Conservation (phyloP, 1,140 invertebrate genomes). For the Holotrichia oblita region DNA sequence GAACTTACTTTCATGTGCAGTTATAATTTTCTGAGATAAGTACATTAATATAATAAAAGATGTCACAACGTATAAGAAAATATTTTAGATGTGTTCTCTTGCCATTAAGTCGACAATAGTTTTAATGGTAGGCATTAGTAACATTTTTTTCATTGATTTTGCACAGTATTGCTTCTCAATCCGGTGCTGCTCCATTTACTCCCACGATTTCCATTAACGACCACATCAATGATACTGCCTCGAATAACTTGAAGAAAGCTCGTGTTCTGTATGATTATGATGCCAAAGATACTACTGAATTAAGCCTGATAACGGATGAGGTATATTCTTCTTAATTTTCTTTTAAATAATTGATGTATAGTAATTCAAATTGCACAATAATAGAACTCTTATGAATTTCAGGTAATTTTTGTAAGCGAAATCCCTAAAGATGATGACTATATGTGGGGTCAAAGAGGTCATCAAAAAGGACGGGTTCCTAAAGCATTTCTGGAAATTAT, state of each 20-base stretch:
- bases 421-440: constrained; percentile 75
- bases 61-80: too few relatives aligned
- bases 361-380: too few relatives aligned
- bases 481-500: constrained; percentile 74
- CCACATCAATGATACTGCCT: constrained; percentile 40
- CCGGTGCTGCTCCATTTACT: constrained; percentile 48
- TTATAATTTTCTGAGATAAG: too few relatives aligned
- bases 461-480: constrained; percentile 75
- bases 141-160: constrained; percentile 42
- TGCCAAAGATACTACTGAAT: constrained; percentile 78
- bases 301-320: constrained; percentile 82
- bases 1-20: too few relatives aligned
- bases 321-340: too few relatives aligned
- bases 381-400: constrained; percentile 61
- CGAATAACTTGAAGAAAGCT: constrained; percentile 65
- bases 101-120: too few relatives aligned
- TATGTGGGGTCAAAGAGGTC: constrained; percentile 76
- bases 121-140: constrained; percentile 1
- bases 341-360: too few relatives aligned
- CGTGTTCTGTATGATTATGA: constrained; percentile 85
- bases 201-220: constrained; percentile 44
- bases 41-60: too few relatives aligned
- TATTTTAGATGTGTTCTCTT: too few relatives aligned
- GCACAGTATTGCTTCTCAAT: constrained; percentile 49
- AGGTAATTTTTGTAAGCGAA: constrained; percentile 77